Conservation (phyloP, 2,888 invertebrate species). For the Rotaria magnacalcarata region DNA sequence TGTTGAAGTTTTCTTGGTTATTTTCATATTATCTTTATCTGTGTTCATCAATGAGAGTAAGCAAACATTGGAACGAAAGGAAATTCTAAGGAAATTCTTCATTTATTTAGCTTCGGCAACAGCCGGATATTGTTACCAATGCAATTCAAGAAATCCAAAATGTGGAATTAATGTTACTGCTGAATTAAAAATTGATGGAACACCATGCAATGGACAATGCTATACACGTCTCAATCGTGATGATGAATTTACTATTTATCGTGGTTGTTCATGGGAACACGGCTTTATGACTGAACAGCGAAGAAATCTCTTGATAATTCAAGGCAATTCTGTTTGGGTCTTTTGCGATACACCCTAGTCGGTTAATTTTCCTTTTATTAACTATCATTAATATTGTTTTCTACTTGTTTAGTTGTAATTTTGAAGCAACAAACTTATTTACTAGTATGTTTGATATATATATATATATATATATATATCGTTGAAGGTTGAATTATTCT, state of each 20-base stretch:
- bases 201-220: conserved; percentile 36
- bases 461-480: neutral
- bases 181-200: neutral
- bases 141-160: conserved; percentile 13
- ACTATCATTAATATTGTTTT: neutral
- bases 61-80: neutral
- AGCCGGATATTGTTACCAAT: conserved; percentile 17
- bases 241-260: conserved; percentile 2
- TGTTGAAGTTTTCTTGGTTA: neutral
- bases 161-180: neutral
- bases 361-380: neutral
- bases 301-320: neutral
- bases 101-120: neutral
- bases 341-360: conserved; percentile 12
- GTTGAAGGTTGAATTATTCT: neutral
- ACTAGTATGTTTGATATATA: neutral
- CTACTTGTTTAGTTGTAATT: neutral
- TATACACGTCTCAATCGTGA: conserved; percentile 4
- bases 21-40: neutral
- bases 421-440: neutral
- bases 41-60: neutral
- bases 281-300: neutral
- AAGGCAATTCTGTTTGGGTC: neutral
- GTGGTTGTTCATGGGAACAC: conserved; percentile 35
- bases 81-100: too few species aligned